Evolutionary conservation across 1,140 invertebrate species (phyloP).

Genomic region (Drosophila triauraria): DNA sequence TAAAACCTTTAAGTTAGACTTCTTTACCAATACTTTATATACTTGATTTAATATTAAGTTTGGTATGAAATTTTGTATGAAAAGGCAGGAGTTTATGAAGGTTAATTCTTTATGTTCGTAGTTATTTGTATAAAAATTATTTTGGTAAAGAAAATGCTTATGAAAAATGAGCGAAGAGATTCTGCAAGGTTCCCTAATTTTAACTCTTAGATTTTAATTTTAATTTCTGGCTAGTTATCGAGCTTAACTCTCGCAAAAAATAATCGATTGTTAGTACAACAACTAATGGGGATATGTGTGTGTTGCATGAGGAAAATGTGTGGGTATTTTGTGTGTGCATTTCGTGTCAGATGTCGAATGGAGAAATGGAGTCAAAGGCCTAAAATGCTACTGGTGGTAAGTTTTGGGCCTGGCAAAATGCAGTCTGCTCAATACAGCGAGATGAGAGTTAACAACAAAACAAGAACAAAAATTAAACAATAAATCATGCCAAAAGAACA

Average conservation of each 20-base stretch:
- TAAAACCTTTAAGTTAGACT: neutral
- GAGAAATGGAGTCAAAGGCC: constrained; percentile 32
- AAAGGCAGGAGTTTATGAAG: neutral
- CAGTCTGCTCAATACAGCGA: constrained; percentile 9
- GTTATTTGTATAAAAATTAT: no score
- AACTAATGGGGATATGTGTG: constrained; percentile 22
- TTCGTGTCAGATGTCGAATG: constrained; percentile 32
- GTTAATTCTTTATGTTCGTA: neutral
- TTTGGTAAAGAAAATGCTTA: neutral
- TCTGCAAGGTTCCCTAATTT: no score
- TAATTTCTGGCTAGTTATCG: neutral
- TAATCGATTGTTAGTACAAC: constrained; percentile 30
- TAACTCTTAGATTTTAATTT: neutral
- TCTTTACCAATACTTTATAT: neutral
- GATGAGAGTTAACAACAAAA: constrained; percentile 47
- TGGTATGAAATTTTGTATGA: no score
- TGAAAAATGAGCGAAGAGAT: neutral
- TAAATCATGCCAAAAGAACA: constrained; percentile 48
- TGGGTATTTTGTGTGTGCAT: constrained; percentile 38
- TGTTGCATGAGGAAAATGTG: constrained; percentile 28
- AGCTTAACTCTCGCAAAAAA: no score
- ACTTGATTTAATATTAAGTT: no score
- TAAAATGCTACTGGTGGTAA: constrained; percentile 12
- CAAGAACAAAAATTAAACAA: constrained; percentile 41
- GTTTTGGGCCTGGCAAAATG: constrained; percentile 27